These are phyloP conservation scores for Merops nubicus DNA, from an alignment of 2,113 vertebrate genomes.

Conservation along the genomic window DNA sequence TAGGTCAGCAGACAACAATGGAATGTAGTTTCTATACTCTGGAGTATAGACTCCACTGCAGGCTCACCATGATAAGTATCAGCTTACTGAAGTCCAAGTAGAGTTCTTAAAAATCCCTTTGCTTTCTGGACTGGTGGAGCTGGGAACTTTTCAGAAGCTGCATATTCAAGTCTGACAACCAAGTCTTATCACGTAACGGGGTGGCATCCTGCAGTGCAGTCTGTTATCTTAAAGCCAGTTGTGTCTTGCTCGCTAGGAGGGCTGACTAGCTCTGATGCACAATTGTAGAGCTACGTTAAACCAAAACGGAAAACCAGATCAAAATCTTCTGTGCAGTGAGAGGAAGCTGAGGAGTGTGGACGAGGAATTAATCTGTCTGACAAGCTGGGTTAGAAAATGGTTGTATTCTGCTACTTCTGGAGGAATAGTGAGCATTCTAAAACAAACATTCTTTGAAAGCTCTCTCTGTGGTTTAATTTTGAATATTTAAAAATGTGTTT, in stretches of 20 bases:
- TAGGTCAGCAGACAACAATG: neutral
- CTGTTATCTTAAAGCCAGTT: neutral
- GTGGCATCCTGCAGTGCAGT: constrained; percentile 42
- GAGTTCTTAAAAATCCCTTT: neutral
- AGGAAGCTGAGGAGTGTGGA: neutral
- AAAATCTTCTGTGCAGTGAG: neutral
- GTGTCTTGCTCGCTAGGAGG: neutral
- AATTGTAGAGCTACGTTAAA: neutral
- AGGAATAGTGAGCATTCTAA: neutral
- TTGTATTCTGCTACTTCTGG: neutral
- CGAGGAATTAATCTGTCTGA: neutral
- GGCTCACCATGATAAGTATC: neutral
- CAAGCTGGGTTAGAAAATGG: neutral
- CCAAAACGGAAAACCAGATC: neutral
- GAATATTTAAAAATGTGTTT: neutral
- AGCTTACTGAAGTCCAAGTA: neutral
- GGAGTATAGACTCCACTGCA: neutral
- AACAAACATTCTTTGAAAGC: neutral
- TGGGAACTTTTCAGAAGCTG: constrained; percentile 5
- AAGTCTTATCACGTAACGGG: constrained; percentile 15
- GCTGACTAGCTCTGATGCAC: neutral
- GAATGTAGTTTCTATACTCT: neutral
- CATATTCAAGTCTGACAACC: neutral
- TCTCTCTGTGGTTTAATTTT: neutral
- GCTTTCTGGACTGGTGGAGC: neutral